phyloP scores from a whole-genome alignment of 1,140 invertebrate genomes.

The Drosophila sulfurigaster region DNA sequence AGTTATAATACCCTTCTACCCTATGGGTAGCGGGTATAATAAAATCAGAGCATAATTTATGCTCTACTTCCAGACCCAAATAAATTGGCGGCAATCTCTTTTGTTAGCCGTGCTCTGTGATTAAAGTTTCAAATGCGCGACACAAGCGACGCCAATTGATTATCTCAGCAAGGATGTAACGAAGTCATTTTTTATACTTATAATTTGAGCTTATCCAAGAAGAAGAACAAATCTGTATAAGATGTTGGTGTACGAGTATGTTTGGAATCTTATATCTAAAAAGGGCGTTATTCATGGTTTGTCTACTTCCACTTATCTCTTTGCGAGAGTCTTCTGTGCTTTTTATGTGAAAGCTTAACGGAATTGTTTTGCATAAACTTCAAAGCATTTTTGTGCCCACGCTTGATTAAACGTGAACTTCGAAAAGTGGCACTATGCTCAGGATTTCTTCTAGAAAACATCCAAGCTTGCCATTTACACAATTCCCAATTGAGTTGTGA shows the following conservation, averaged over 20 bases:
- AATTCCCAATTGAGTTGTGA: constrained; percentile 10
- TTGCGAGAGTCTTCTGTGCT: neutral
- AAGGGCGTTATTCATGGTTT: neutral
- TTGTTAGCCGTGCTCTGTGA: constrained; percentile 23
- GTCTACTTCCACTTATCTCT: neutral
- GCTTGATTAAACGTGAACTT: constrained; percentile 36
- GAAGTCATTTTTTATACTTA: constrained; percentile 25
- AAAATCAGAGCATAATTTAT: constrained; percentile 16
- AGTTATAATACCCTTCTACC: too few relatives aligned
- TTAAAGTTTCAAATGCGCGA: constrained; percentile 47
- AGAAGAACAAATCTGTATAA: neutral
- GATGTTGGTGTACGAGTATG: neutral
- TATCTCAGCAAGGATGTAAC: neutral
- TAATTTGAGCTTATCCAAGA: constrained; percentile 31
- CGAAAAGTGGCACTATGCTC: constrained; percentile 6
- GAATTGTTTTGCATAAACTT: constrained; percentile 30
- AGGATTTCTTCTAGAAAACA: constrained; percentile 9
- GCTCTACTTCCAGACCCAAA: constrained; percentile 12
- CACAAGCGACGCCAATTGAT: constrained; percentile 26
- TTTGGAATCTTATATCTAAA: too few relatives aligned
- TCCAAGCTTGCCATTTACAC: neutral
- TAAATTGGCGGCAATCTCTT: constrained; percentile 40
- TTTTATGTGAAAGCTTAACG: neutral
- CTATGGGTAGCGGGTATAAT: too few relatives aligned
- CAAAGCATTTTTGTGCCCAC: constrained; percentile 26